Base-by-base conservation (phyloP, 2,797 vertebrate species). In the Chaenodraco wilsoni region DNA sequence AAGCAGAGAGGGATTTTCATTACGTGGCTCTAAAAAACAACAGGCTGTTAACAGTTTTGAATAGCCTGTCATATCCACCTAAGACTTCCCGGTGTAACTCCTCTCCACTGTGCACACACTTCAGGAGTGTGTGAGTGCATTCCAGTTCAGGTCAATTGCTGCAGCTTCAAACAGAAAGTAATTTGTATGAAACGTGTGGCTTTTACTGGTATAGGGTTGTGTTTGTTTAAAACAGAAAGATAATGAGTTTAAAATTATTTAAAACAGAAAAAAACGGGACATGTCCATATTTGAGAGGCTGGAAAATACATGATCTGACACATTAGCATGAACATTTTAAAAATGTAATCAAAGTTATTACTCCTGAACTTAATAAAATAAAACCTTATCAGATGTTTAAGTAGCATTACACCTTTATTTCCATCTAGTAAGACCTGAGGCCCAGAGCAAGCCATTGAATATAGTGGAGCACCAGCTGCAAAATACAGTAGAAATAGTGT, bases 41-140 rank as follows among this genome's bases (percentile, higher is more conserved):
- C 67, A 57, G 52, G 12, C 72, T 73, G 74, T 44, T 76, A 82
- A 85, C 78, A 84, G 67, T 64, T 84, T 50, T 86, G 74, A 81
- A 82, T 69, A 63, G 61, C 52, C 50, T 69, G 70, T 79, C 78
- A 81, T 60, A 79, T 72, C 44, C 59, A 71, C 68, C 74, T 50
- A 44, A 37, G 43, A 40, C 62, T 51, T 11, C 15, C 16, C 6
- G 10, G 8, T 56, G 37, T 17, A 51, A 64, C 58, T 44, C 65
- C 23, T 41, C 71, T 31, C 4, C 27, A 64, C 52, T 68, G 14
- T 51, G 41, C 65, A 57, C 51, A 45, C 49, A 57, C 60, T 60
- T 58, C 44, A 64, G 33, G 51, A 57, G 31, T 65, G 57, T 58
- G 19, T 56, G 15, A 49, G 59, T 57, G 46, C 9, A 63, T 52